Conservation (phyloP, 2,888 invertebrate species). For the Epicampocera succincta region DNA sequence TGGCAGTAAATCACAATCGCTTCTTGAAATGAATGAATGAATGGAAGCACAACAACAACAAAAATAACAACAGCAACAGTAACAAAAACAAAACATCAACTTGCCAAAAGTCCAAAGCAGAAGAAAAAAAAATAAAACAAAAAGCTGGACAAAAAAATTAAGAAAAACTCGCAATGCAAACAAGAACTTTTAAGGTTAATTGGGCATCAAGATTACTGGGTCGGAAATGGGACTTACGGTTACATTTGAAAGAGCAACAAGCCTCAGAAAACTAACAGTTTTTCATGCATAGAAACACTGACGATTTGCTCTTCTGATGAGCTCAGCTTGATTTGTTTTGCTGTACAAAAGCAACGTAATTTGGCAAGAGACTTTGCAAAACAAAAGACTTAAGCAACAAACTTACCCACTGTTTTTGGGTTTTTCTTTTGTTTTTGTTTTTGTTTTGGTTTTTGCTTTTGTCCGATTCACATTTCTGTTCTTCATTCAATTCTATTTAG, state of each 20-base stretch:
- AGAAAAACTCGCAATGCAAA: slow-evolving; percentile 70
- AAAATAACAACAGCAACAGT: too few species aligned
- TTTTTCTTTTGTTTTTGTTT: background rate
- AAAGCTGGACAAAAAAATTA: too few species aligned
- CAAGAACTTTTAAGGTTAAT: slow-evolving; percentile 82
- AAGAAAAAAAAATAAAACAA: slow-evolving; percentile 72
- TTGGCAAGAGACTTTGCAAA: slow-evolving; percentile 31
- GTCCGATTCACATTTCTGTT: background rate
- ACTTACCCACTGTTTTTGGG: slow-evolving; percentile 15
- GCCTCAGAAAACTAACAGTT: slow-evolving; percentile 53
- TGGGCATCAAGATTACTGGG: slow-evolving; percentile 82
- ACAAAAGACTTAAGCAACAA: slow-evolving; percentile 54
- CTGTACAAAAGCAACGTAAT: slow-evolving; percentile 55
- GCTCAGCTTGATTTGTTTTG: slow-evolving; percentile 67
- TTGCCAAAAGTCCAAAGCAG: slow-evolving; percentile 40
- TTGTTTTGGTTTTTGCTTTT: slow-evolving; percentile 5
- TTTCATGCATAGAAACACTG: slow-evolving; percentile 48
- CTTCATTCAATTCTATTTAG: slow-evolving; percentile 12
- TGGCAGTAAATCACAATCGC: slow-evolving; percentile 77
- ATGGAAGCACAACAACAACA: slow-evolving; percentile 36
- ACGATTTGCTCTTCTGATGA: slow-evolving; percentile 66
- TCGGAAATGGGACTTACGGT: slow-evolving; percentile 81
- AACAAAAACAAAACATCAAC: background rate
- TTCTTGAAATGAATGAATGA: slow-evolving; percentile 59
- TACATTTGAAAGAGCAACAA: slow-evolving; percentile 74